phyloP scores from a whole-genome alignment of 2,797 vertebrate species.

The Balearica regulorum region DNA sequence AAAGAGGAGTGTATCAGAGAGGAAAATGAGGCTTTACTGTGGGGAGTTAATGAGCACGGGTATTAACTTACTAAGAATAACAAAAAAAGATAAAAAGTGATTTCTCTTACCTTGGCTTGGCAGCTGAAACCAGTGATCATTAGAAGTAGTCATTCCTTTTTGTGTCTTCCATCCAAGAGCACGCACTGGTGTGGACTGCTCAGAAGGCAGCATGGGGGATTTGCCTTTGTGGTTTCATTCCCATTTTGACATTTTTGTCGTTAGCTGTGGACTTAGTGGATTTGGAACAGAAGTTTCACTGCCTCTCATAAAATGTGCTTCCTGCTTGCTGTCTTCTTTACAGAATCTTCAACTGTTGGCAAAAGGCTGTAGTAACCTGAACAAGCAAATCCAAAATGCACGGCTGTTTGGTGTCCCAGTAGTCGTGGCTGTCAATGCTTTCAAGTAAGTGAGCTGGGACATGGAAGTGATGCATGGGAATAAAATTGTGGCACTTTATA shows the following conservation, averaged over 20 bases:
- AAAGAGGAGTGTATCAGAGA: not conserved
- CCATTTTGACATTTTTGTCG: not conserved
- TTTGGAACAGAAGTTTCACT: not conserved
- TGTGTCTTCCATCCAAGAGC: not conserved
- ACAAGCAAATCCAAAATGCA: conserved; percentile 94
- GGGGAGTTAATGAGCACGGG: not conserved
- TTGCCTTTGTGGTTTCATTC: not conserved
- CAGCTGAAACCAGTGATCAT: not conserved
- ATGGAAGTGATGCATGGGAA: not conserved
- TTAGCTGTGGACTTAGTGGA: not conserved
- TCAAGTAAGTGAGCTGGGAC: conserved; percentile 82
- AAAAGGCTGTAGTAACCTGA: conserved; percentile 91
- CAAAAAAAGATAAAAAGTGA: not conserved
- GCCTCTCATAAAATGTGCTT: not conserved
- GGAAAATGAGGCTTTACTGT: not conserved
- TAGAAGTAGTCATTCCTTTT: not conserved
- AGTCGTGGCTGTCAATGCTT: conserved; percentile 93
- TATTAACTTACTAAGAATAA: not conserved
- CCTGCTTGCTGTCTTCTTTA: not conserved
- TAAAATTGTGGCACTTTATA: not conserved
- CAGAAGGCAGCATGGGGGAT: not conserved
- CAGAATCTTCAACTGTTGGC: conserved; percentile 90
- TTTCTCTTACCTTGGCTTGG: not conserved
- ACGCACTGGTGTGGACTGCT: not conserved
- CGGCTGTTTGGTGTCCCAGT: conserved; percentile 90